Evolutionary conservation across 1,140 invertebrate species (phyloP).

Genomic region (Parasteatoda tepidariorum): DNA sequence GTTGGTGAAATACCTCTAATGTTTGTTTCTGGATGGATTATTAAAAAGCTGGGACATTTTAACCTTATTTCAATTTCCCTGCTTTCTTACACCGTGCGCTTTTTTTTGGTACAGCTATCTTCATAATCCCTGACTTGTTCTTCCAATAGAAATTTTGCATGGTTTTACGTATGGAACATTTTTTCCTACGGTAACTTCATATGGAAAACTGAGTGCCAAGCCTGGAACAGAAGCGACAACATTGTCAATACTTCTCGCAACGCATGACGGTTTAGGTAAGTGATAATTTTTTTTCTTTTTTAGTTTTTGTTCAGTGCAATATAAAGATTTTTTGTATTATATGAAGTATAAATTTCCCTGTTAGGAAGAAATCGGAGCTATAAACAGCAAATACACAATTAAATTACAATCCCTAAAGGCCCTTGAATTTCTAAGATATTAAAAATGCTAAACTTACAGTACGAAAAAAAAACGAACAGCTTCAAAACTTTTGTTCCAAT

Average conservation of each 20-base stretch:
- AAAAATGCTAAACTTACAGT: no score
- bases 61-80: constrained; percentile 85
- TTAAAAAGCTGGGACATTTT: constrained; percentile 85
- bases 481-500: no score
- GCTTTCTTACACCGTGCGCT: constrained; percentile 77
- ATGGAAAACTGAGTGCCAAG: constrained; percentile 85
- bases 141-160: constrained; percentile 87
- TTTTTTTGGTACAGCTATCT: constrained; percentile 83
- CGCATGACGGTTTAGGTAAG: constrained; percentile 58
- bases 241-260: constrained; percentile 74
- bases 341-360: no score
- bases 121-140: constrained; percentile 80
- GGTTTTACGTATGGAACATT: constrained; percentile 90
- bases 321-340: no score
- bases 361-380: no score
- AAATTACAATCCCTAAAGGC: no score
- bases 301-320: no score
- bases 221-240: constrained; percentile 84
- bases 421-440: no score
- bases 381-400: no score
- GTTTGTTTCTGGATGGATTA: constrained; percentile 83
- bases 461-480: no score
- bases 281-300: no score
- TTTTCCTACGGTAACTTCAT: constrained; percentile 88
- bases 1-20: constrained; percentile 89